Base-by-base conservation (phyloP, 2,888 invertebrate species). In the Mythimna pallens region DNA sequence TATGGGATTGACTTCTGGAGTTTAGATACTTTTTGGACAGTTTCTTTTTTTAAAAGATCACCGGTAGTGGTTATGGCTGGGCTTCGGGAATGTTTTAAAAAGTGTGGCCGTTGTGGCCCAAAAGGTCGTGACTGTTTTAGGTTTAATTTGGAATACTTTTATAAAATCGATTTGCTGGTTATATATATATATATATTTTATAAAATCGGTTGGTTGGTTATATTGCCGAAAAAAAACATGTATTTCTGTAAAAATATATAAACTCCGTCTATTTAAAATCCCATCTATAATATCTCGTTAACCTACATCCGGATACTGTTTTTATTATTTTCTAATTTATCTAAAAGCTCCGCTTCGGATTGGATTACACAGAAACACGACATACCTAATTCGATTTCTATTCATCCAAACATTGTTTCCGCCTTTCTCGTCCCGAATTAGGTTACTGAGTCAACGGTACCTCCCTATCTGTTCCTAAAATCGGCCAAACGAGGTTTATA, bases 401-500 rank as follows among this genome's bases (percentile, higher is more conserved):
- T 64, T 77, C 63, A 65, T 64, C 62, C 74, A 63, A 82, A 70
- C 78, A 77, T 71, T 76, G 85, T 84, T 78, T 71, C 62, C 73
- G 70, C 63, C 69, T 78, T 70, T 76, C 69, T 62, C 68, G 50
- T 9, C 14, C 58, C 76, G 81, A 90, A 90, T 87, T 89, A 81
- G 90, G 90, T 91, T 89, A 91, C 85, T 83, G 78, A 88, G 89
- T 80, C 89, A 81, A 73, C 73, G 62, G 58, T 83, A 76, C 80
- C 82, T 34, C 83, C 77, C 80, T 86, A 86, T 87, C 89, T 82
- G 82, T 78, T 84, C 76, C 82, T 69, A 71, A 83, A 80, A 88
- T 88, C 83, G 71, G 70, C 62, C 80, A 80, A 89, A 88, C 73
- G 82, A 84, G 88, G 88, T 91, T 91, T 91, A 91, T 89, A 85